Evolutionary conservation across 2,888 invertebrate species (phyloP).

Genomic region (Lasioglossum malachurum): DNA sequence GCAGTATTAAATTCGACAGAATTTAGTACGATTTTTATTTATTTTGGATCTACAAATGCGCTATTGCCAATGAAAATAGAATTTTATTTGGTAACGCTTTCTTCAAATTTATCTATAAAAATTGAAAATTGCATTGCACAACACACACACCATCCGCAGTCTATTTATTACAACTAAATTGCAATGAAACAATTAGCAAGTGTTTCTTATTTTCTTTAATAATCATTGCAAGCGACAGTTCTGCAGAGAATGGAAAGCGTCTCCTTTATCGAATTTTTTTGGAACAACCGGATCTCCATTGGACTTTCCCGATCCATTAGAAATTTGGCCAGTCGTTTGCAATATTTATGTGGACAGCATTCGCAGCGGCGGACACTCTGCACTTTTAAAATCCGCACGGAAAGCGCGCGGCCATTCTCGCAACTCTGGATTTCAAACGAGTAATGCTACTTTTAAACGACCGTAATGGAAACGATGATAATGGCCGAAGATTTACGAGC

Average conservation of each 20-base stretch:
- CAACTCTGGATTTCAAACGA: slow-evolving; percentile 34
- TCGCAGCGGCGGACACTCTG: not conserved
- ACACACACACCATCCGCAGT: too few species aligned
- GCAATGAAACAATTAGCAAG: too few species aligned
- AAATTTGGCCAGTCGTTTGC: not conserved
- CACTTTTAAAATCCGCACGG: not conserved
- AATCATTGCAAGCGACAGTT: not conserved
- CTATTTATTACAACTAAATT: too few species aligned
- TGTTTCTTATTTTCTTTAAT: too few species aligned
- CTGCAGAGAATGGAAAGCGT: too few species aligned
- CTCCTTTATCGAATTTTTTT: not conserved
- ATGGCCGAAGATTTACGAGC: slow-evolving; percentile 43
- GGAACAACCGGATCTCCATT: not conserved
- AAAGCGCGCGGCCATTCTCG: not conserved
- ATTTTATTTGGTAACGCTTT: too few species aligned
- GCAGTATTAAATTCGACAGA: too few species aligned
- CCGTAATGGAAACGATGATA: slow-evolving; percentile 51
- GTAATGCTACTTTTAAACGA: slow-evolving; percentile 31
- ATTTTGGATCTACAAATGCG: too few species aligned
- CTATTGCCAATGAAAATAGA: too few species aligned
- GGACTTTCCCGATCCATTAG: not conserved
- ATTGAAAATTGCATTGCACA: too few species aligned
- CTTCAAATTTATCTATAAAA: too few species aligned
- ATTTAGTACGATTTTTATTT: too few species aligned
- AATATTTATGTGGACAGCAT: not conserved